phyloP scores from a whole-genome alignment of 2,888 invertebrate species.

The Oligia fasciuncula region DNA sequence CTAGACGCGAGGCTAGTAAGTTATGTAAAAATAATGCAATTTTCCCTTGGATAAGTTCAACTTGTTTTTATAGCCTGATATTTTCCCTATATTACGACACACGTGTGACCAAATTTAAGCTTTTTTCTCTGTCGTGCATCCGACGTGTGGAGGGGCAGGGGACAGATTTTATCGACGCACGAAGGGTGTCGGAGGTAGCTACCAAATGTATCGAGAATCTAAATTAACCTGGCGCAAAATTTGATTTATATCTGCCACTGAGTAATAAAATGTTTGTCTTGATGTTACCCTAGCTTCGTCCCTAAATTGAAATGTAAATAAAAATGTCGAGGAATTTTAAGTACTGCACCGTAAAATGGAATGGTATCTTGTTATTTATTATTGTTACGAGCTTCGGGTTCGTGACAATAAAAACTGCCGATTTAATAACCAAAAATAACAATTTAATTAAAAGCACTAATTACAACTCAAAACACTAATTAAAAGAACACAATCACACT shows the following conservation, averaged over 20 bases:
- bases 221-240: slow-evolving; percentile 72
- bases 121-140: slow-evolving; percentile 69
- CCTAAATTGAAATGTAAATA: slow-evolving; percentile 62
- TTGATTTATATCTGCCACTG: slow-evolving; percentile 71
- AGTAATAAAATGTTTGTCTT: slow-evolving; percentile 67
- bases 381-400: too few relatives aligned
- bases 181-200: slow-evolving; percentile 66
- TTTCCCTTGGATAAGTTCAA: slow-evolving; percentile 59
- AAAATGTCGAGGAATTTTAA: slow-evolving; percentile 50
- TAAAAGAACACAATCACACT: too few relatives aligned
- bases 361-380: slow-evolving; percentile 53
- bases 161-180: slow-evolving; percentile 73
- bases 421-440: too few relatives aligned
- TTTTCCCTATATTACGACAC: slow-evolving; percentile 67
- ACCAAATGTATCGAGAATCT: slow-evolving; percentile 72
- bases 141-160: slow-evolving; percentile 67
- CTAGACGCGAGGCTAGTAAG: slow-evolving; percentile 20
- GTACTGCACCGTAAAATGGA: slow-evolving; percentile 43
- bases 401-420: too few relatives aligned
- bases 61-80: slow-evolving; percentile 62
- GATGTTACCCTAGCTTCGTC: slow-evolving; percentile 24
- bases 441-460: too few relatives aligned
- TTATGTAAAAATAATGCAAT: slow-evolving; percentile 65
- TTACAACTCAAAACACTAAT: too few relatives aligned
- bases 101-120: slow-evolving; percentile 72